Percentiles rank a stretch among this genome's conserved stretches.
Conservation (phyloP, 2,888 invertebrate genomes). For the Ornithoptera alexandrae region DNA sequence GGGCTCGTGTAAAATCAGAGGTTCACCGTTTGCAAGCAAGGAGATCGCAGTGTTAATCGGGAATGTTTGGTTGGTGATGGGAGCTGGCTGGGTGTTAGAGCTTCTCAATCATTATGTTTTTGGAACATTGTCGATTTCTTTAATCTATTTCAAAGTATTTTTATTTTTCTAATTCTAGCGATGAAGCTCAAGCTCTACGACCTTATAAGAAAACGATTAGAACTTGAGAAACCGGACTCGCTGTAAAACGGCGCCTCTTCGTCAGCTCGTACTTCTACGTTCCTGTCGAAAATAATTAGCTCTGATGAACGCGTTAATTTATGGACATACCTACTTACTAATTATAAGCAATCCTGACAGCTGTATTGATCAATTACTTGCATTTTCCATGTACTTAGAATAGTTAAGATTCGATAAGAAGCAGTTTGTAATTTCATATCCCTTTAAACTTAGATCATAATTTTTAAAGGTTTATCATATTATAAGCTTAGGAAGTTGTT, state of each 20-base stretch:
- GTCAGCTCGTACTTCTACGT: slow-evolving; percentile 66
- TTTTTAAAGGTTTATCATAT: neutral
- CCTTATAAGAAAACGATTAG: slow-evolving; percentile 78
- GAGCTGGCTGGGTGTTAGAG: slow-evolving; percentile 86
- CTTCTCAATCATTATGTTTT: slow-evolving; percentile 76
- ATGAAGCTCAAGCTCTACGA: slow-evolving; percentile 84
- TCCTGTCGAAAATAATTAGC: slow-evolving; percentile 70
- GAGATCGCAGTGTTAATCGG: slow-evolving; percentile 84
- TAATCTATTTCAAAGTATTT: slow-evolving; percentile 86
- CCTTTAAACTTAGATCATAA: neutral
- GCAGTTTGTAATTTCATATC: neutral
- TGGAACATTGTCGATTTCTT: slow-evolving; percentile 82
- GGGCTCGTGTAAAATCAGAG: slow-evolving; percentile 86
- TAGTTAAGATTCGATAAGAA: neutral
- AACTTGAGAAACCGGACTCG: slow-evolving; percentile 65
- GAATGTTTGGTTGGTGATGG: slow-evolving; percentile 89
- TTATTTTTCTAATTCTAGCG: slow-evolving; percentile 86
- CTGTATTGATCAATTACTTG: neutral
- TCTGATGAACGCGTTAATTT: slow-evolving; percentile 61
- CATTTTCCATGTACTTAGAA: neutral
- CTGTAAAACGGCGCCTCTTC: slow-evolving; percentile 65
- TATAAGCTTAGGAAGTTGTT: neutral
- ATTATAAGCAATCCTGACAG: slow-evolving; percentile 46
- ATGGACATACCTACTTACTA: slow-evolving; percentile 55
- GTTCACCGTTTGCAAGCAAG: slow-evolving; percentile 84